These are phyloP conservation scores for Melanotaenia duboulayi DNA, from an alignment of 2,113 vertebrate species.

Conservation along the genomic window DNA sequence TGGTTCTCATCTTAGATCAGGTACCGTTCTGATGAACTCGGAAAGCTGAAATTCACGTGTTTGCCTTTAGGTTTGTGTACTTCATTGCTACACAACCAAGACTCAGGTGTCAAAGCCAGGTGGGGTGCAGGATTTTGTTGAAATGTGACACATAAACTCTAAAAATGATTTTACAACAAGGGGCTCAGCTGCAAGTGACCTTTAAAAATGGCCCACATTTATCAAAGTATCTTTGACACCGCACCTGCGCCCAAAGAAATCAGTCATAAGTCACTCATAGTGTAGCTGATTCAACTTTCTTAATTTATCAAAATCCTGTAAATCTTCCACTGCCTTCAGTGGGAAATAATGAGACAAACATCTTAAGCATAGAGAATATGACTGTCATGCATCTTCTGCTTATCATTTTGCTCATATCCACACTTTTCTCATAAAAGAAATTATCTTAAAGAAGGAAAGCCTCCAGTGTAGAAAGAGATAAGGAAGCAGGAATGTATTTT, in stretches of 20 bases:
- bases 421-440: neutral
- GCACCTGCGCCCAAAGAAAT: neutral
- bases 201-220: conserved; percentile 49
- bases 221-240: conserved; percentile 42
- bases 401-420: neutral
- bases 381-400: neutral
- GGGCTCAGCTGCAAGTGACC: conserved; percentile 37
- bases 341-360: neutral
- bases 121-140: neutral
- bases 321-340: neutral
- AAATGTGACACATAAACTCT: conserved; percentile 41
- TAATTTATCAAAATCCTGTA: neutral
- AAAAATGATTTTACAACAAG: conserved; percentile 35
- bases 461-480: conserved; percentile 10
- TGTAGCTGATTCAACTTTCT: neutral
- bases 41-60: neutral
- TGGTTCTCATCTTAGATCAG: conserved; percentile 14
- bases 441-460: conserved; percentile 20
- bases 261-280: neutral
- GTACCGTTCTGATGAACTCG: neutral
- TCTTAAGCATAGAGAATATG: neutral
- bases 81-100: neutral
- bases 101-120: conserved; percentile 18
- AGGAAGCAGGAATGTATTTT: conserved; percentile 42
- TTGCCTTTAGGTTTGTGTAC: neutral